These are phyloP conservation scores for Ruditapes philippinarum DNA, from an alignment of 1,140 invertebrate genomes.

Conservation along the genomic window DNA sequence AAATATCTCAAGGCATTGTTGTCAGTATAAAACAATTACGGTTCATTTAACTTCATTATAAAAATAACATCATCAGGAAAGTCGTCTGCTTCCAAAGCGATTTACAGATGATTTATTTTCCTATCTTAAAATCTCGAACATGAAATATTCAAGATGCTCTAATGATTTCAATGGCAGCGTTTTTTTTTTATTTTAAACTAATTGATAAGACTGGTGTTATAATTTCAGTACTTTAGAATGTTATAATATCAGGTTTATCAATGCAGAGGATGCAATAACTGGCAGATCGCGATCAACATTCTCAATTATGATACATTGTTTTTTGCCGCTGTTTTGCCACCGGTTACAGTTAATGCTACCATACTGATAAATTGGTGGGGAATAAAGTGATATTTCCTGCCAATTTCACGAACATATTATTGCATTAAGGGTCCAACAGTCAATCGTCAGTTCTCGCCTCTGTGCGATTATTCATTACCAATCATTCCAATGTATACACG, in stretches of 20 bases:
- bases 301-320: not conserved
- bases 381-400: constrained; percentile 31
- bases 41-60: too few relatives aligned
- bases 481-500: not conserved
- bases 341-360: not conserved
- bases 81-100: too few relatives aligned
- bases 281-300: constrained; percentile 8
- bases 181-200: not conserved
- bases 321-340: not conserved
- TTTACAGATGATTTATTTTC: too few relatives aligned
- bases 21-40: too few relatives aligned
- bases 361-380: constrained; percentile 14
- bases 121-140: too few relatives aligned
- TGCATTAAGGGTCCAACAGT: not conserved
- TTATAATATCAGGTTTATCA: too few relatives aligned
- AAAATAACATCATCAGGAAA: too few relatives aligned
- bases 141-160: too few relatives aligned
- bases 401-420: constrained; percentile 33
- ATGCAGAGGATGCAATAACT: not conserved
- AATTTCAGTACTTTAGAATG: too few relatives aligned
- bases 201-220: not conserved
- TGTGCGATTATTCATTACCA: too few relatives aligned
- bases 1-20: too few relatives aligned
- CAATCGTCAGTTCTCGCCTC: not conserved
- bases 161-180: too few relatives aligned